A percentile compares a stretch with the other conserved stretches of the same genome.
Conservation (phyloP, 2,113 vertebrate species). For the Gracilinanus agilis region DNA sequence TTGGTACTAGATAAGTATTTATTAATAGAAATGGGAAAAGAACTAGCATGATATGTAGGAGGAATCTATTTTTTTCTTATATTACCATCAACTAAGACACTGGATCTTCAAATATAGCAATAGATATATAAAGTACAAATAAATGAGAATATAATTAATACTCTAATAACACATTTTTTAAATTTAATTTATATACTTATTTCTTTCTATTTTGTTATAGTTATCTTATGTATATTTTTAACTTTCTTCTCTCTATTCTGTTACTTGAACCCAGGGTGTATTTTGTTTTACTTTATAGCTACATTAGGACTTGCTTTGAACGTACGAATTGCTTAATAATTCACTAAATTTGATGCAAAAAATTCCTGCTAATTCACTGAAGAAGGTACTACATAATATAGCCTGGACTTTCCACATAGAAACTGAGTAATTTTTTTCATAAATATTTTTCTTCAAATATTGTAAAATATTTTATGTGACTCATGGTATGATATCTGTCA, state of each 20-base stretch:
- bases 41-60: slow-evolving; percentile 7
- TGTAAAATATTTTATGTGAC: not conserved
- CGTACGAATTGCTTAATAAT: not conserved
- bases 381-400: not conserved
- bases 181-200: not conserved
- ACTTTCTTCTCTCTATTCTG: not conserved
- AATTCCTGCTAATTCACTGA: not conserved
- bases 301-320: not conserved
- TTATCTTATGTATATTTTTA: not conserved
- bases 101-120: not conserved
- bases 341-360: not conserved
- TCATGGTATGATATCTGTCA: not conserved
- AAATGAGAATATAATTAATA: not conserved
- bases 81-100: not conserved
- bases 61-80: not conserved
- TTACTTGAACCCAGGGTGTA: not conserved
- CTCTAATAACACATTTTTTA: not conserved
- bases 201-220: not conserved
- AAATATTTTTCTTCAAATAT: not conserved
- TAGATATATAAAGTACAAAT: not conserved
- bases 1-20: not conserved
- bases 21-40: slow-evolving; percentile 3
- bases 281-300: not conserved
- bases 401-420: not conserved
- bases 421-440: not conserved